Evolutionary conservation across 2,113 vertebrate genomes (phyloP).

Genomic region (Chiloscyllium plagiosum): DNA sequence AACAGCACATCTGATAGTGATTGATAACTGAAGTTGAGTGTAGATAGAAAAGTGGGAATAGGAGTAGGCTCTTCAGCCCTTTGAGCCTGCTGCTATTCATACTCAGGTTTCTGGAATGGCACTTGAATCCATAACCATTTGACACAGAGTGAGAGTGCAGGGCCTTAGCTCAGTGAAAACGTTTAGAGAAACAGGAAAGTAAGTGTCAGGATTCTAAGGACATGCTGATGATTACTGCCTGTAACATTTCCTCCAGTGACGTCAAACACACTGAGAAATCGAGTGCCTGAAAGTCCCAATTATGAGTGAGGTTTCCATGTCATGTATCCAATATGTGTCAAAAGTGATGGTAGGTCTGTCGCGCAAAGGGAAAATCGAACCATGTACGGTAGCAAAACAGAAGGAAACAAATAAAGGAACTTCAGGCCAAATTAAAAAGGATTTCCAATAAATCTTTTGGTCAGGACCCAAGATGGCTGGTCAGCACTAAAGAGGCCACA

Average conservation of each 20-base stretch:
- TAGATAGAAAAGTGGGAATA: too few relatives aligned
- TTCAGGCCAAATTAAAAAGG: background rate
- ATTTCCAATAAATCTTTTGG: slow-evolving; percentile 28
- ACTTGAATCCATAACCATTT: background rate
- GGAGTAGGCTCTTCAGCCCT: too few relatives aligned
- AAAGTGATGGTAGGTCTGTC: background rate
- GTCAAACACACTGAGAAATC: background rate
- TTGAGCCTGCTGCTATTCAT: background rate
- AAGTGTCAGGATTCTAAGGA: background rate
- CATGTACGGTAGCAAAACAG: background rate
- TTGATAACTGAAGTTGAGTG: too few relatives aligned
- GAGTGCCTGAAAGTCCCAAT: background rate
- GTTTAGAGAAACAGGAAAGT: background rate
- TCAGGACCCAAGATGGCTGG: background rate
- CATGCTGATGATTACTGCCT: background rate
- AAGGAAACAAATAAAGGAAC: background rate
- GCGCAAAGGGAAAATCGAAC: background rate
- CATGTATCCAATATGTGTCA: background rate
- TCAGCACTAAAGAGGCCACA: background rate
- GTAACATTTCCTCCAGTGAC: background rate
- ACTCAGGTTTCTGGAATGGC: background rate
- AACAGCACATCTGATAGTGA: too few relatives aligned
- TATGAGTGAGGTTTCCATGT: background rate
- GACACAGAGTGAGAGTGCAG: background rate
- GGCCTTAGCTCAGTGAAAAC: background rate